Conservation (phyloP, 2,113 vertebrate species). For the Oncorhynchus masou region DNA sequence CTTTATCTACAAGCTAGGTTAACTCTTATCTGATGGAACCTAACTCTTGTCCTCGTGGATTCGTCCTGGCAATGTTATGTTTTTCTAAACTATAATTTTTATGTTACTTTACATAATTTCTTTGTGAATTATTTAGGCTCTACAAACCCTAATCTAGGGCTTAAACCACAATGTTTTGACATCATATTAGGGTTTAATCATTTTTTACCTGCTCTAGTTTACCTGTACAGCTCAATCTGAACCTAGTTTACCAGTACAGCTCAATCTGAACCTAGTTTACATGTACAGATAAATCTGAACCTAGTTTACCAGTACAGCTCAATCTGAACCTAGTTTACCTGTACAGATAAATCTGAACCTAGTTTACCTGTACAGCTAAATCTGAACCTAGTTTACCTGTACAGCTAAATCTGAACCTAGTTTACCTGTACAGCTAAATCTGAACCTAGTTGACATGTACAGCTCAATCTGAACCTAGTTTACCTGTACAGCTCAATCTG, state of each 20-base stretch:
- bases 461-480: no score
- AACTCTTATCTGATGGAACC: background rate
- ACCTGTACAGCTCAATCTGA: background rate
- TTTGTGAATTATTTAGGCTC: constrained; percentile 12
- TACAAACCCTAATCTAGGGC: background rate
- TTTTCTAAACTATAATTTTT: background rate
- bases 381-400: background rate
- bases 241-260: background rate
- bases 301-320: background rate
- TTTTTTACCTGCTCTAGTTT: background rate
- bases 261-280: constrained; percentile 21
- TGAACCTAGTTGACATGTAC: constrained; percentile 16
- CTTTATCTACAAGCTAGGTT: background rate
- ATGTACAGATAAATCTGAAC: no score
- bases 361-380: background rate
- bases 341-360: constrained; percentile 11
- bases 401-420: background rate
- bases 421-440: background rate
- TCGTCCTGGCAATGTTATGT: no score
- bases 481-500: background rate
- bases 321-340: background rate
- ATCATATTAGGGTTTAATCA: background rate
- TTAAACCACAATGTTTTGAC: background rate
- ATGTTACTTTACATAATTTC: background rate
- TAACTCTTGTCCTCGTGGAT: background rate